phyloP scores from a whole-genome alignment of 2,888 invertebrate genomes.

The Oasisia sp. region DNA sequence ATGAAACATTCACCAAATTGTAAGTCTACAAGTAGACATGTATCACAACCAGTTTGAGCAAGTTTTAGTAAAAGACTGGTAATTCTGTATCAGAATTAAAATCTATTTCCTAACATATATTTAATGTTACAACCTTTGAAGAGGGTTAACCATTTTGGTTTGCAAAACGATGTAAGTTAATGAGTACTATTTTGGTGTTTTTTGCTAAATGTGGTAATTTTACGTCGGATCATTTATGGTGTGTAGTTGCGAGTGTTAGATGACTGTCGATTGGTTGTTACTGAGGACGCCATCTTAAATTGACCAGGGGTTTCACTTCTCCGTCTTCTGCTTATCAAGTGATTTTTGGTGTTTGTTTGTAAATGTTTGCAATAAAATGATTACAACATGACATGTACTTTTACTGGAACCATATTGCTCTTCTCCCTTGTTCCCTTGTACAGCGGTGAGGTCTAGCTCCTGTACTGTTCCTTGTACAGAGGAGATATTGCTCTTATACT shows the following conservation, averaged over 20 bases:
- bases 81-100: constrained; percentile 9
- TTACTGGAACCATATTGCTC: not conserved
- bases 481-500: too few species aligned
- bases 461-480: too few species aligned
- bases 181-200: not conserved
- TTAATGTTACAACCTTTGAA: not conserved
- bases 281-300: not conserved
- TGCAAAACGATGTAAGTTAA: not conserved
- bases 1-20: not conserved
- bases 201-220: not conserved
- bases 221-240: not conserved
- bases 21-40: not conserved
- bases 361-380: constrained; percentile 4
- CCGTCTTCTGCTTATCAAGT: not conserved
- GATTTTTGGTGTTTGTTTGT: not conserved
- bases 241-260: not conserved
- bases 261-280: not conserved
- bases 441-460: too few species aligned
- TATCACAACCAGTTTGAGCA: not conserved
- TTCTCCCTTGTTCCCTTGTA: too few species aligned
- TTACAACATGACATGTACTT: not conserved
- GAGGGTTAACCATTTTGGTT: not conserved
- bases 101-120: not conserved
- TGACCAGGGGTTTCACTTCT: not conserved
- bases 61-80: not conserved